phyloP scores from a whole-genome alignment of 2,888 invertebrate genomes.

The Cheilosia urbana region DNA sequence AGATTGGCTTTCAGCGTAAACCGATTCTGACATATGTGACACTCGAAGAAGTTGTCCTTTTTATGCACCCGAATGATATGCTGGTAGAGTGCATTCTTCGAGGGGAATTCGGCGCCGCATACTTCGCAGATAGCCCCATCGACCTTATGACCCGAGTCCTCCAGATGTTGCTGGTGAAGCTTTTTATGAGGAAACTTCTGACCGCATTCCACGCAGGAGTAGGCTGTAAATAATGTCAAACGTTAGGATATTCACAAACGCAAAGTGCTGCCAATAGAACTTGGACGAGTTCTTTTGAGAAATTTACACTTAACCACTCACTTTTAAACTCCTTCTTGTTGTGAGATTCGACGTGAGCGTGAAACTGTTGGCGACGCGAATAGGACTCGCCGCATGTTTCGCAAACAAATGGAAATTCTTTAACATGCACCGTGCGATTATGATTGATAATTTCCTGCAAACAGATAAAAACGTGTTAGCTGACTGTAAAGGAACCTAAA shows the following conservation, averaged over 20 bases:
- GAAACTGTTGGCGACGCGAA: conserved; percentile 83
- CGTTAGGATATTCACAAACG: not conserved
- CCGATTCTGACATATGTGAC: conserved; percentile 83
- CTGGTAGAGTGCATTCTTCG: conserved; percentile 83
- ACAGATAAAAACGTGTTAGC: conserved; percentile 4
- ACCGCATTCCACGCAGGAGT: conserved; percentile 82
- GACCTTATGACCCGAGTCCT: conserved; percentile 83
- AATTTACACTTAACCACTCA: conserved; percentile 82
- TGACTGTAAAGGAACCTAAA: too few species aligned
- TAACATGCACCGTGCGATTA: conserved; percentile 82
- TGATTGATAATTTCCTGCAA: conserved; percentile 82
- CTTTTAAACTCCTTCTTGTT: conserved; percentile 84
- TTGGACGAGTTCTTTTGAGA: conserved; percentile 70
- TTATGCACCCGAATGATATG: conserved; percentile 83
- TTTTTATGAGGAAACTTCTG: conserved; percentile 82
- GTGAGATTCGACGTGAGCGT: conserved; percentile 83
- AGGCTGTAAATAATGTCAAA: conserved; percentile 77
- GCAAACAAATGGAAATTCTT: conserved; percentile 83
- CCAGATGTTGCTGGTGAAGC: conserved; percentile 82
- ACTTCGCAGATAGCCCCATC: conserved; percentile 84
- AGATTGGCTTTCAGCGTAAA: conserved; percentile 83
- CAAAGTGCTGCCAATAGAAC: conserved; percentile 9
- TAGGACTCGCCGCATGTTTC: conserved; percentile 84
- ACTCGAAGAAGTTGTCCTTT: conserved; percentile 83
- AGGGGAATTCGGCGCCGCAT: conserved; percentile 82